Conservation (phyloP, 2,888 invertebrate genomes). For the Bruchidius siliquastri region DNA sequence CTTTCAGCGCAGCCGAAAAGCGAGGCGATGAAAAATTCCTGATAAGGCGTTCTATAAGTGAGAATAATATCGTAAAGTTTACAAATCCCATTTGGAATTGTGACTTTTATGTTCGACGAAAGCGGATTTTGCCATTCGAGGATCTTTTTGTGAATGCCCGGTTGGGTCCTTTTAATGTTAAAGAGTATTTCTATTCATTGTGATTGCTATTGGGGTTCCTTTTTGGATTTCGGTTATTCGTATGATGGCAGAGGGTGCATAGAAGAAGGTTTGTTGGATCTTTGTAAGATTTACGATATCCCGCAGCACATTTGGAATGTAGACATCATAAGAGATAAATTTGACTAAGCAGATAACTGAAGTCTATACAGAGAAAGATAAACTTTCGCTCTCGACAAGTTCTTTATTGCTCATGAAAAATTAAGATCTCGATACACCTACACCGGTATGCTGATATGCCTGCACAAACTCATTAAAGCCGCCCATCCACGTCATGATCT, state of each 20-base stretch:
- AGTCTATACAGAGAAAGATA: too few species aligned
- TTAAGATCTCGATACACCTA: too few species aligned
- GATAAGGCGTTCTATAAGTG: constrained; percentile 47
- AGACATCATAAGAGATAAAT: too few species aligned
- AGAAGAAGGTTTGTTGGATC: neutral
- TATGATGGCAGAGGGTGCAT: neutral
- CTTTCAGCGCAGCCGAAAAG: constrained; percentile 41
- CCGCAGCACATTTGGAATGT: too few species aligned
- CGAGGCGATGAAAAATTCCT: constrained; percentile 38
- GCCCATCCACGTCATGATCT: too few species aligned
- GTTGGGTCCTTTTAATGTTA: constrained; percentile 4
- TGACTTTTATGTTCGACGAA: constrained; percentile 50
- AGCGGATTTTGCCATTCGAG: constrained; percentile 47
- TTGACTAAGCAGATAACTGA: too few species aligned
- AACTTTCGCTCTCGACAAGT: too few species aligned
- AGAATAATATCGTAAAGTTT: constrained; percentile 51
- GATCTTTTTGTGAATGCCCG: constrained; percentile 40
- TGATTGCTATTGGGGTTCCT: neutral
- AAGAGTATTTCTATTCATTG: neutral
- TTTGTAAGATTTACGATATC: neutral
- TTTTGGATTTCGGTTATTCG: neutral
- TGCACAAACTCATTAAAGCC: too few species aligned
- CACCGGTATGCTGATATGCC: too few species aligned
- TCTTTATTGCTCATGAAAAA: too few species aligned
- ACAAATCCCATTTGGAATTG: constrained; percentile 51